Base-by-base conservation (phyloP, 2,888 invertebrate species). In the Diarsia rubi region DNA sequence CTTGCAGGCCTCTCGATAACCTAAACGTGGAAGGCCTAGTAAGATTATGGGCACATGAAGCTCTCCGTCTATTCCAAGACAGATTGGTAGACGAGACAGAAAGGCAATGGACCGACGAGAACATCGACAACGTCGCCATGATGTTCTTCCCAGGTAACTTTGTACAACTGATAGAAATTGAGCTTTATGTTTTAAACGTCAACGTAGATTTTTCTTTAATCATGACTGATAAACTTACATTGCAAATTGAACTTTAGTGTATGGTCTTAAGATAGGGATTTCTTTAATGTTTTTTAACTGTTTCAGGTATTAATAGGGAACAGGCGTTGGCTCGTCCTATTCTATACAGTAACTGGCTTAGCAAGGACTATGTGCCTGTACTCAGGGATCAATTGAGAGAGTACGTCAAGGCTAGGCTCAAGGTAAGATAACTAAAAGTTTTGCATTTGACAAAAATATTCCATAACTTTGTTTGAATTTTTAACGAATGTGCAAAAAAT, bases 31-130 rank as follows among this genome's bases (percentile, higher is more conserved):
- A 99, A 95, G 99, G 99, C 11, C 97, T 99, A 73, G 99, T 99
- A 2, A 97, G 99, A n/a, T 97, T 99, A 37, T 99, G 99, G 99
- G 99, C 99, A 0, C 99, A 99, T 93, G 99, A 99, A 96, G 99
- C 99, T 0, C 97, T 99, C 9, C 97, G 99, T 64, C 97, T 99
- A 45, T 99, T 99, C 98, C 99, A 99, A 90, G 99, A 99, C 93
- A 97, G 99, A 91, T 96, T 99, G 85, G 99, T 99, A 1, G 99
- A 99, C 77, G 99, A 99, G 84, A 96, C 98, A 0, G 99, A 99
- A 94, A 97, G 99, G 67, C 97, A 98, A 72, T 99, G 99, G 99
- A 99, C 99, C 4, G 99, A 99, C 92, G 99, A 99, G 89, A 99
- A 99, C 91, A 99, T 99, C 84, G 99, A 99, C 92, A 97, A 97